Evolutionary conservation across 2,113 vertebrate species (phyloP).

Genomic region (Delphinapterus leucas): DNA sequence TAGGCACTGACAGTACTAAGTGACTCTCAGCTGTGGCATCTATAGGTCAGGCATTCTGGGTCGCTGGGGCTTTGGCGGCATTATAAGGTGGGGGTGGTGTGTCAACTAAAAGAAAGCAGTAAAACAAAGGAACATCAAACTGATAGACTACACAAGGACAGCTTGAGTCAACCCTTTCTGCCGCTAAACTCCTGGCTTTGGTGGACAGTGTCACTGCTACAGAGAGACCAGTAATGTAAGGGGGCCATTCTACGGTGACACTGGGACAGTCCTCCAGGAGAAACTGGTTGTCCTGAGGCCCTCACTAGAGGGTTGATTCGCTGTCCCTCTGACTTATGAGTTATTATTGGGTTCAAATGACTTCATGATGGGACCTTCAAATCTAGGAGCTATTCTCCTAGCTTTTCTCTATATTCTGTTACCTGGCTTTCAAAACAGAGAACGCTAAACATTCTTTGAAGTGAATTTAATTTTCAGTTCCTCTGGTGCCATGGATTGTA

Average conservation of each 20-base stretch:
- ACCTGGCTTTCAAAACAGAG: neutral
- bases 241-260: neutral
- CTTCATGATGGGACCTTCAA: neutral
- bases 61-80: conserved; percentile 86
- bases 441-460: neutral
- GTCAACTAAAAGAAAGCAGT: conserved; percentile 80
- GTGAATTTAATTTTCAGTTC: neutral
- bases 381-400: neutral
- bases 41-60: conserved; percentile 85
- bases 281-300: neutral
- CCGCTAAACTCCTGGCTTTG: neutral
- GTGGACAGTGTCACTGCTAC: neutral
- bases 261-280: neutral
- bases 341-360: neutral
- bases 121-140: conserved; percentile 29
- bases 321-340: neutral
- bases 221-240: neutral
- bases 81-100: conserved; percentile 91
- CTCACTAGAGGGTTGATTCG: neutral
- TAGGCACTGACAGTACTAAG: conserved; percentile 87
- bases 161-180: neutral
- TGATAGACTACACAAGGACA: neutral
- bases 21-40: conserved; percentile 84
- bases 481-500: neutral
- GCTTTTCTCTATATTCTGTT: neutral